Evolutionary conservation across 1,140 invertebrate species (phyloP), one percentile per base, ranked within the genome.

Genomic region (Triops longicaudatus): DNA sequence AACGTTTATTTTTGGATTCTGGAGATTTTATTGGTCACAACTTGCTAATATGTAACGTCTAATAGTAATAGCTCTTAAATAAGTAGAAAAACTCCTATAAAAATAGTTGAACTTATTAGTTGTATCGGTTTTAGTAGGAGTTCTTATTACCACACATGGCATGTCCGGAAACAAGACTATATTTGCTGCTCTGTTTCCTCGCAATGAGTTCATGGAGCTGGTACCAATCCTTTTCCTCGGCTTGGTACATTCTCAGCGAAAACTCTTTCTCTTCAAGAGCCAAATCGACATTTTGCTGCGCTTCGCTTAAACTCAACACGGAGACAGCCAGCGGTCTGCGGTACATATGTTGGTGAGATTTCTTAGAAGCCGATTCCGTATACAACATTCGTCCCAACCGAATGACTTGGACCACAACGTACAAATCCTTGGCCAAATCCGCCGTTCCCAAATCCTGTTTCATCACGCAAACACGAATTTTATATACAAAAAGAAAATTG

Each of bases 201-300:
- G 96, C 94, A 11, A 97, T 88, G 81, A 93, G 89, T 81, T 97
- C 94, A 83, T 95, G 94, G 81, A 94, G 91, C 83, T 93, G 90
- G 80, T 94, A 96, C 50, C 50, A 63, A 81, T 97, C 94, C 84
- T 94, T 95, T 82, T 97, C 95, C 82, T 95, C 94, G 44, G 90
- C 90, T 85, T 93, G 91, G 80, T 90, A 94, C 0, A 95, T 89
- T 88, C 90, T 92, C 80, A 81, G 86, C 82, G 80, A 77, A 28
- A 81, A 74, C 73, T 81, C 81, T 73, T 79, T 77, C 31, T 80
- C 80, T 71, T 78, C 72, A 72, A 78, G 77, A 3, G 78, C 72
- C 22, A 81, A 76, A 63, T 63, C 50, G 17, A 63, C 50, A 14
- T 63, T 63, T 22, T 63, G 50, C 50, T 63, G 50, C 71, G 83